phyloP scores from a whole-genome alignment of 2,888 invertebrate species.

The Griposia aprilina region DNA sequence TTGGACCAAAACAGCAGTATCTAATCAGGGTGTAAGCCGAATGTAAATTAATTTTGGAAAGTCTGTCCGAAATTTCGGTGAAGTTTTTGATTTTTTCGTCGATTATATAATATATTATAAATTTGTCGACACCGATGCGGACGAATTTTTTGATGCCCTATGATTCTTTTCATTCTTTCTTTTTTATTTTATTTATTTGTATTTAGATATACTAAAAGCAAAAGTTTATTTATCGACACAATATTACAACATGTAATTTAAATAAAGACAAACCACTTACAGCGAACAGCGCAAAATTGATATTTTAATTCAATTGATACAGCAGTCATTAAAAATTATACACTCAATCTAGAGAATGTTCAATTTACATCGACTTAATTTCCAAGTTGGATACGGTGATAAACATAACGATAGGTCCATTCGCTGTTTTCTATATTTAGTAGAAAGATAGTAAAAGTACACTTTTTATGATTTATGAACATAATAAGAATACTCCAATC shows the following conservation, averaged over 20 bases:
- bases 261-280: conserved; percentile 21
- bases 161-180: too few relatives aligned
- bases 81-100: too few relatives aligned
- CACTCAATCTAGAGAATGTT: conserved; percentile 26
- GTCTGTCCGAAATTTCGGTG: too few relatives aligned
- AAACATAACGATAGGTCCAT: conserved; percentile 21
- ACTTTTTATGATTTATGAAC: not conserved
- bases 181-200: too few relatives aligned
- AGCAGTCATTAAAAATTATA: conserved; percentile 53
- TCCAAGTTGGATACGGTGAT: conserved; percentile 18
- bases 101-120: too few relatives aligned
- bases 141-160: too few relatives aligned
- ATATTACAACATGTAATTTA: conserved; percentile 15
- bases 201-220: too few relatives aligned
- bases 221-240: not conserved
- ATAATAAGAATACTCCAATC: not conserved
- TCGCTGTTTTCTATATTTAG: not conserved
- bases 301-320: conserved; percentile 46
- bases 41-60: too few relatives aligned
- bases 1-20: too few relatives aligned
- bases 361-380: conserved; percentile 45
- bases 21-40: too few relatives aligned
- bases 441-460: not conserved
- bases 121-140: too few relatives aligned
- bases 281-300: conserved; percentile 35